A percentile compares a stretch with the other conserved stretches of the same genome.
Evolutionary conservation across 2,113 vertebrate genomes (phyloP).

Genomic region (Dasyurus viverrinus): DNA sequence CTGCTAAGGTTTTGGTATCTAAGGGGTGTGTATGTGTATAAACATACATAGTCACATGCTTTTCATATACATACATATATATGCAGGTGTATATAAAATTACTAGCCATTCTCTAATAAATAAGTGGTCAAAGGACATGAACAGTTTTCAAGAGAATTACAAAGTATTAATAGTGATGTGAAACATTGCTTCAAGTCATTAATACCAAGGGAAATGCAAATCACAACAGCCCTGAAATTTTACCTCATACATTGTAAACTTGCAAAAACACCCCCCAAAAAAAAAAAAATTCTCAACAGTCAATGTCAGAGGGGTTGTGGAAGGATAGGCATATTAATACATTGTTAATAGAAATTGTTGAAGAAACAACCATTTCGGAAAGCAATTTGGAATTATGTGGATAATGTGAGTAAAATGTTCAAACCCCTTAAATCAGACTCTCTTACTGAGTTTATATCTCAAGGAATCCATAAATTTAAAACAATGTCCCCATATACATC

Average conservation of each 20-base stretch:
- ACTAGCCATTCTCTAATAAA: too few species aligned
- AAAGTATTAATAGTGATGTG: too few species aligned
- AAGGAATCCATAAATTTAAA: too few species aligned
- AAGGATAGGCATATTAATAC: background rate
- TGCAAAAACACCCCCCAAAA: too few species aligned
- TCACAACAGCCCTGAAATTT: background rate
- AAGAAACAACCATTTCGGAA: background rate
- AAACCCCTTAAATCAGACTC: too few species aligned
- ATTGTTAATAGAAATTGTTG: background rate
- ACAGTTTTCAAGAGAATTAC: too few species aligned
- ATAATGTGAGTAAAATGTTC: background rate
- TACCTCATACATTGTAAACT: background rate
- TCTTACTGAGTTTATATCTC: too few species aligned
- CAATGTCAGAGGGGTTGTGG: background rate
- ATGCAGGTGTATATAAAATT: too few species aligned
- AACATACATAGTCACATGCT: too few species aligned
- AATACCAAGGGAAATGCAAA: background rate
- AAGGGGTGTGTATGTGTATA: background rate
- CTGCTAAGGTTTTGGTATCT: background rate
- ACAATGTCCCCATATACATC: background rate
- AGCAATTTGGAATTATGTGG: background rate
- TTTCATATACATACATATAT: too few species aligned
- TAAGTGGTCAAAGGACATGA: too few species aligned
- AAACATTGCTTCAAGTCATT: background rate
- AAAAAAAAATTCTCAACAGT: too few species aligned